phyloP scores from a whole-genome alignment of 2,888 invertebrate genomes.

The Sarcophaga caerulescens region DNA sequence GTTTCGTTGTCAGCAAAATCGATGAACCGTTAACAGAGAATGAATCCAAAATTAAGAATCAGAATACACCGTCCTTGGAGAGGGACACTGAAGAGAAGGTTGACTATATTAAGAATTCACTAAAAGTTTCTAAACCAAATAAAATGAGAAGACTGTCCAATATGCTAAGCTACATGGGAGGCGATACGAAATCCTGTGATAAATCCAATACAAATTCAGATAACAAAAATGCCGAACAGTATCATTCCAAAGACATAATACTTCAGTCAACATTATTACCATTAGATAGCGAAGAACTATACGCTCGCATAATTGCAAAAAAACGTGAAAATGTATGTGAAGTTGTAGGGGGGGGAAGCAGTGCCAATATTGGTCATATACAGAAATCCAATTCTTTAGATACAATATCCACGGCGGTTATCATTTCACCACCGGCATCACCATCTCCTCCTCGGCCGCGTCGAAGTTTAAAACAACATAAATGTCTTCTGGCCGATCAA shows the following conservation, averaged over 20 bases:
- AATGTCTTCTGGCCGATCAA: conserved; percentile 69
- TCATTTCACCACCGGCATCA: conserved; percentile 77
- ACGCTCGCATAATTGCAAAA: conserved; percentile 79
- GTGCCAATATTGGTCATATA: conserved; percentile 69
- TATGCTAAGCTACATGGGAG: conserved; percentile 71
- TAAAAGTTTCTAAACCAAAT: conserved; percentile 73
- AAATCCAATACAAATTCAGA: conserved; percentile 12
- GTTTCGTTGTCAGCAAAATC: conserved; percentile 80
- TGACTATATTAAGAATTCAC: conserved; percentile 30
- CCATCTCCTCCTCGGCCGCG: conserved; percentile 76
- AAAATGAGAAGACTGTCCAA: conserved; percentile 81
- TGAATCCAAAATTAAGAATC: conserved; percentile 33
- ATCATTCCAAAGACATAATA: conserved; percentile 67
- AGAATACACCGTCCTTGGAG: not conserved
- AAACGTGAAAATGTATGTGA: conserved; percentile 68
- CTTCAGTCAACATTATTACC: conserved; percentile 75
- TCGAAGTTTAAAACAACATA: conserved; percentile 76
- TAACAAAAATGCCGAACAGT: conserved; percentile 34
- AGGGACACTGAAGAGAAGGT: conserved; percentile 1
- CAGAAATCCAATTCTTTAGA: conserved; percentile 80
- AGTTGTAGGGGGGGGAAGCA: not conserved
- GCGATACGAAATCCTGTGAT: conserved; percentile 37
- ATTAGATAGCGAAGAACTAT: conserved; percentile 79
- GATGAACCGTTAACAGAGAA: conserved; percentile 73
- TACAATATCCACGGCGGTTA: conserved; percentile 77